Evolutionary conservation across 2,113 vertebrate genomes (phyloP).

Genomic region (Heptranchias perlo): DNA sequence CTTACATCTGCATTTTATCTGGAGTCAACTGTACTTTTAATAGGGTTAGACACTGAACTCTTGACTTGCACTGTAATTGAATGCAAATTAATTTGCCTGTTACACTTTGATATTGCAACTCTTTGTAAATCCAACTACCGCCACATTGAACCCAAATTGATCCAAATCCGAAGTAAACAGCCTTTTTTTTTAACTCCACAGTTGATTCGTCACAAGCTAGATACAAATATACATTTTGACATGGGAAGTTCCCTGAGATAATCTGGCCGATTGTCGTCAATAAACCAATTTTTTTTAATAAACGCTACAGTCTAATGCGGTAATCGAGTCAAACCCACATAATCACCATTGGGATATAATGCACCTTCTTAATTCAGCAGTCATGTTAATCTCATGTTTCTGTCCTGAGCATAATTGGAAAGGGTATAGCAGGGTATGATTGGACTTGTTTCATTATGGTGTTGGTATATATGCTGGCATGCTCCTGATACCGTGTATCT

Average conservation of each 20-base stretch:
- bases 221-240: neutral
- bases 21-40: no score
- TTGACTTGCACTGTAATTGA: neutral
- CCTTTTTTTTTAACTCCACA: neutral
- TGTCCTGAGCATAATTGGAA: neutral
- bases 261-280: neutral
- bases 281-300: neutral
- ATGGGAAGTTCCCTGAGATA: neutral
- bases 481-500: neutral
- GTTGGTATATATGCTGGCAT: neutral
- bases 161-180: neutral
- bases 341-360: no score
- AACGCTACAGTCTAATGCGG: neutral
- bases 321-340: neutral
- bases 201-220: neutral
- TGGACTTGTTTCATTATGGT: neutral
- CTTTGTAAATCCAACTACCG: no score
- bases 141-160: neutral
- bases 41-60: neutral
- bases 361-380: neutral
- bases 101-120: neutral
- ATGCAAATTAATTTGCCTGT: no score
- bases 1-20: neutral
- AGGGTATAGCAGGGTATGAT: neutral
- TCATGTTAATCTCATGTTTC: neutral